Base-by-base conservation (phyloP, 2,113 vertebrate species). In the Emydocephalus ijimae region DNA sequence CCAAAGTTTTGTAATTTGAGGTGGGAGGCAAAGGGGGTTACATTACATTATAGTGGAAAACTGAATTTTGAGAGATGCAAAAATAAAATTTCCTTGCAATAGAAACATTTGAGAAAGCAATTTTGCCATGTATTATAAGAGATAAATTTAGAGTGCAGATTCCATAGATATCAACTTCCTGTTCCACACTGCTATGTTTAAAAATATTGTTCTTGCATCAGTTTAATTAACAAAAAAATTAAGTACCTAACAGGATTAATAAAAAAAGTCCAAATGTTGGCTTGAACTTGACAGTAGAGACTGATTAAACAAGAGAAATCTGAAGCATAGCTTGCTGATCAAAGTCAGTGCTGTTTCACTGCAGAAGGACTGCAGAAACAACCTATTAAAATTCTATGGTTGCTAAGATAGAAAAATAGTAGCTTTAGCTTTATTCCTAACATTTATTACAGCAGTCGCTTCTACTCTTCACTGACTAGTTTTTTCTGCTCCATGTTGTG, bases 311-410 rank as follows among this genome's bases (percentile, higher is more conserved):
- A 23, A 92, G 85, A 92, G 89, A 56, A 50, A 61, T 12, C 4
- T 74, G 15, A 54, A 89, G n/a, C 2, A 20, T 91, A 93, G 94
- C 43, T 6, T 92, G 94, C 93, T 93, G 91, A 20, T 18, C 55
- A 85, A 88, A 39, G 29, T 61, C 52, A 24, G 24, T 95, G 88
- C 74, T 85, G 90, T 92, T 95, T 94, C 92, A 93, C 90, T 96
- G 95, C 95, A 94, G 94, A 89, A 92, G 23, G 23, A 93, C 91
- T 95, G 95, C 95, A 92, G 95, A 55, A 88, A 88, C 56, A 50
- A 9, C 69, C 45, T 85, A 23, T 50, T 74, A 3, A 88, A 74
- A 92, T 57, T 45, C 91, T 95, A 57, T 90, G 93, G 90, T 88
- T 61, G 39, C 90, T 85, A 0, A 86, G 50, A 90, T n/a, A 50